Conservation (phyloP, 2,888 invertebrate genomes). For the Dryomyza anilis region DNA sequence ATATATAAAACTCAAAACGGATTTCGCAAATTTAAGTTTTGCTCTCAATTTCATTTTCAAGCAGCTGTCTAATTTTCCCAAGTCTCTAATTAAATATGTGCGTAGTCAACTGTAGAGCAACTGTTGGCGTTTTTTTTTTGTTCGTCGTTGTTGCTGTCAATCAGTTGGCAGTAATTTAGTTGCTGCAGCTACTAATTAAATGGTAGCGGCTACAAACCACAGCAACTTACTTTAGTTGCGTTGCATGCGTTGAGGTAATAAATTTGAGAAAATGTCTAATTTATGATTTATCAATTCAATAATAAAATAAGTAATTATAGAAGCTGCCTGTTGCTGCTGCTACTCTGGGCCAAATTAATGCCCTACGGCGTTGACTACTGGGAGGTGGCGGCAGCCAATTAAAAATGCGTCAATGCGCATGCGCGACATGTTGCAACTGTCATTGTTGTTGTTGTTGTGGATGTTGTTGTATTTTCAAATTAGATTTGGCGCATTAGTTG, state of each 20-base stretch:
- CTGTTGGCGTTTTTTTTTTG: background rate
- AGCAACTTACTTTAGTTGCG: too few species aligned
- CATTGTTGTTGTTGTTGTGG: too few species aligned
- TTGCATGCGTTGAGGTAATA: slow-evolving; percentile 19
- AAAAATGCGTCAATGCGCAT: slow-evolving; percentile 24
- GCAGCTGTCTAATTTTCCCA: too few species aligned
- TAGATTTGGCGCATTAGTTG: slow-evolving; percentile 18
- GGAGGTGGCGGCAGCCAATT: slow-evolving; percentile 28
- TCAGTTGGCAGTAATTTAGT: background rate
- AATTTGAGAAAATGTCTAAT: slow-evolving; percentile 22
- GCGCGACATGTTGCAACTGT: slow-evolving; percentile 6
- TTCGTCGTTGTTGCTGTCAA: background rate
- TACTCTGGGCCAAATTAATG: slow-evolving; percentile 32
- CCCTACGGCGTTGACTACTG: slow-evolving; percentile 19
- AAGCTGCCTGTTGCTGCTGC: too few species aligned
- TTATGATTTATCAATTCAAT: slow-evolving; percentile 30
- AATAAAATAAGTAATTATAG: slow-evolving; percentile 32
- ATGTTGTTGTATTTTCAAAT: slow-evolving; percentile 4
- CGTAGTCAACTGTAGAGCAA: too few species aligned
- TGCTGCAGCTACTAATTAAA: background rate
- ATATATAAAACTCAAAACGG: too few species aligned
- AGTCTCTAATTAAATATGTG: too few species aligned
- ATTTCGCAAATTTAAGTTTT: too few species aligned
- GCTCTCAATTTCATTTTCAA: too few species aligned
- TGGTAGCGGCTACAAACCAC: background rate